Percentiles rank a stretch among this genome's conserved stretches.
Conservation (phyloP, 2,797 vertebrate species). For the Helicolenus hilgendorfi region DNA sequence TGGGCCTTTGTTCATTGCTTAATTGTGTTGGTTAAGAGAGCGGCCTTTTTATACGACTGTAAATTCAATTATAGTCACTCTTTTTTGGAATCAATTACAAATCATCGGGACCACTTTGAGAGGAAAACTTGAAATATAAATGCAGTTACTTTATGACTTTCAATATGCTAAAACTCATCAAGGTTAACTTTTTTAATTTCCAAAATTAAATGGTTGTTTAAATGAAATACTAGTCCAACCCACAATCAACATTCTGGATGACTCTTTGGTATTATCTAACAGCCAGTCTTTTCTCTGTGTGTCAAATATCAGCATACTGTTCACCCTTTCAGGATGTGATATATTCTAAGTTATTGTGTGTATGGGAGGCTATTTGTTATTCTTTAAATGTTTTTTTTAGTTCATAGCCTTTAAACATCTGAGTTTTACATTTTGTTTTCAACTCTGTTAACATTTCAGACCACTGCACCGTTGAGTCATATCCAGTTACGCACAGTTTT, state of each 20-base stretch:
- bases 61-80: not conserved
- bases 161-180: slow-evolving; percentile 14
- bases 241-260: not conserved
- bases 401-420: slow-evolving; percentile 12
- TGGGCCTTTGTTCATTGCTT: not conserved
- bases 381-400: slow-evolving; percentile 8
- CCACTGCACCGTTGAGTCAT: not conserved
- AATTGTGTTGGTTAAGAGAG: not conserved
- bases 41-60: slow-evolving; percentile 1
- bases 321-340: slow-evolving; percentile 33
- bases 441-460: slow-evolving; percentile 49
- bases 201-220: not conserved
- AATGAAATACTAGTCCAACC: slow-evolving; percentile 19
- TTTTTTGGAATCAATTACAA: not conserved
- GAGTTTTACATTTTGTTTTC: slow-evolving; percentile 16
- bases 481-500: slow-evolving; percentile 9
- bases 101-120: slow-evolving; percentile 67
- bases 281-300: not conserved
- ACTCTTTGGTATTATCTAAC: not conserved
- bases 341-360: slow-evolving; percentile 73
- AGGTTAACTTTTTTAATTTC: not conserved
- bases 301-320: slow-evolving; percentile 42
- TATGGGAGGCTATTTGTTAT: slow-evolving; percentile 30
- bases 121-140: slow-evolving; percentile 37
- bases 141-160: slow-evolving; percentile 31